A percentile compares a stretch with the other conserved stretches of the same genome.
These are phyloP conservation scores for Brachionus sp. DNA, from an alignment of 1,140 invertebrate genomes.

Conservation along the genomic window DNA sequence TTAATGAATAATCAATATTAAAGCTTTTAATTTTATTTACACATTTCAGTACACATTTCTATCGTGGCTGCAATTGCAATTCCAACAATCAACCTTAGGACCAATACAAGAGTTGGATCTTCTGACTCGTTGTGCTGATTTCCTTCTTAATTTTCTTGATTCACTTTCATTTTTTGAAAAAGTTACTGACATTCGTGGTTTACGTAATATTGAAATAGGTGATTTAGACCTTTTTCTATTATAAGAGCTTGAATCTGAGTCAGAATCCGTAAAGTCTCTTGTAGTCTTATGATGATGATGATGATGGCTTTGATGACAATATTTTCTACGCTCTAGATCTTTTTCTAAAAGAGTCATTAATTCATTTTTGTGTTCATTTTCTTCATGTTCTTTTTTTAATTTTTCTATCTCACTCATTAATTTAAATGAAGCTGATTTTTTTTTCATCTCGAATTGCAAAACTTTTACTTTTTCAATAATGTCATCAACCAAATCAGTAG, in stretches of 20 bases:
- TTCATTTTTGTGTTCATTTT: not conserved
- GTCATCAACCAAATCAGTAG: conserved; percentile 27
- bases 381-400: conserved; percentile 13
- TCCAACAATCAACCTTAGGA: conserved; percentile 41
- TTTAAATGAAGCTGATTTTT: conserved; percentile 23
- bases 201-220: not conserved
- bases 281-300: not conserved
- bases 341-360: not conserved
- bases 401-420: not conserved
- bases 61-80: conserved; percentile 15
- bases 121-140: not conserved
- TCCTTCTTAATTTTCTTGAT: not conserved
- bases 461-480: conserved; percentile 38
- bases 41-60: conserved; percentile 5
- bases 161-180: not conserved
- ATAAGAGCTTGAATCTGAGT: not conserved
- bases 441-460: conserved; percentile 35
- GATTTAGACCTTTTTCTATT: not conserved
- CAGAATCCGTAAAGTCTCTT: not conserved
- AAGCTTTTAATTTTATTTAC: not conserved
- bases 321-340: not conserved
- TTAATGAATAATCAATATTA: not conserved
- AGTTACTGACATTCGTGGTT: not conserved
- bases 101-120: not conserved
- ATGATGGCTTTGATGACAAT: not conserved